phyloP scores from a whole-genome alignment of 2,797 vertebrate species.

The Falco peregrinus region DNA sequence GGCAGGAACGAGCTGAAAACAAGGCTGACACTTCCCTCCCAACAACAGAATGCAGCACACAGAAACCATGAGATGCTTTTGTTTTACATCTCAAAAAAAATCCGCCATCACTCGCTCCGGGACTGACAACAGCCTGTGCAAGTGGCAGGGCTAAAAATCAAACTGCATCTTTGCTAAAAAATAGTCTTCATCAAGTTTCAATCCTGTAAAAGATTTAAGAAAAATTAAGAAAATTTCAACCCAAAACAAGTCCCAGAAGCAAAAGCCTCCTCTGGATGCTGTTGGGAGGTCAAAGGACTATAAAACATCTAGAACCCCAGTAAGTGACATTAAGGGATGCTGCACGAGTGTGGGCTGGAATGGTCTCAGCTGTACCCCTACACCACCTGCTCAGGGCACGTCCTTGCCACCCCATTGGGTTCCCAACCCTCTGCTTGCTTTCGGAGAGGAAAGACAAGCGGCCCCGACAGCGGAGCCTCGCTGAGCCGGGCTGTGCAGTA shows the following conservation, averaged over 20 bases:
- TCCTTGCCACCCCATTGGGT: rapidly evolving
- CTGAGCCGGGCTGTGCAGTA: background rate
- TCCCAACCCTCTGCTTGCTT: background rate
- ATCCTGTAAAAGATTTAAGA: background rate
- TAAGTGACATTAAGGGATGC: background rate
- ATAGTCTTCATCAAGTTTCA: rapidly evolving
- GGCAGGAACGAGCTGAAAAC: background rate
- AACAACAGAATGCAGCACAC: background rate
- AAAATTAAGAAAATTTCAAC: background rate
- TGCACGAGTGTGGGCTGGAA: background rate
- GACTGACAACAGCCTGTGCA: background rate
- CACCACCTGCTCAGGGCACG: rapidly evolving
- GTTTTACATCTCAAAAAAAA: background rate
- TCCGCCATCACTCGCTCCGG: rapidly evolving
- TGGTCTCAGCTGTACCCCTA: background rate
- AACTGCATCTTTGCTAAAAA: background rate
- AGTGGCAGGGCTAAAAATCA: background rate
- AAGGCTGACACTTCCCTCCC: background rate
- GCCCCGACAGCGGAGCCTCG: background rate
- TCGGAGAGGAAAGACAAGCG: background rate
- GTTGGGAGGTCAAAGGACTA: background rate
- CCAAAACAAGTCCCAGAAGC: background rate
- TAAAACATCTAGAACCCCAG: background rate
- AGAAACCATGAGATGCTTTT: background rate
- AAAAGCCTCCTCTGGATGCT: background rate